A percentile compares a stretch with the other conserved stretches of the same genome.
Conservation (phyloP, 2,113 vertebrate species). For the Porphyrio hochstetteri region DNA sequence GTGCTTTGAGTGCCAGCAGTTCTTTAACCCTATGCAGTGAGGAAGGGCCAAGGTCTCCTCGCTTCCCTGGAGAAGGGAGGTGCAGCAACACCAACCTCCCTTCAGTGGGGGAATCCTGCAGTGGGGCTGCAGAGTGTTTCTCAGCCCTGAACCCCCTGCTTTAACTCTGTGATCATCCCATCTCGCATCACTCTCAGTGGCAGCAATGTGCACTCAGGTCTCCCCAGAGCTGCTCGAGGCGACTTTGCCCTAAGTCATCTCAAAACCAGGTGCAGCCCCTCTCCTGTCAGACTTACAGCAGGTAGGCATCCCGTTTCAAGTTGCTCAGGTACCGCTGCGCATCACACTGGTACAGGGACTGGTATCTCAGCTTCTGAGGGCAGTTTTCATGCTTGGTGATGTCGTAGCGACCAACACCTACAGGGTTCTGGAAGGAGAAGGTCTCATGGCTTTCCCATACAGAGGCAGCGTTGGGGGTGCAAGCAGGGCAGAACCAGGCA, state of each 20-base stretch:
- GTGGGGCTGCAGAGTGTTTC: neutral
- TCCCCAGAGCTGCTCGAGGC: neutral
- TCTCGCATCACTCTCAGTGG: neutral
- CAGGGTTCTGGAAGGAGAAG: constrained; percentile 63
- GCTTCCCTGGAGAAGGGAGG: neutral
- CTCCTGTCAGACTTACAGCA: constrained; percentile 66
- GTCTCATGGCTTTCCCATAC: neutral
- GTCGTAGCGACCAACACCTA: constrained; percentile 76
- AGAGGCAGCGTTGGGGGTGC: neutral
- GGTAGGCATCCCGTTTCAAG: constrained; percentile 3
- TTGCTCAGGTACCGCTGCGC: constrained; percentile 62
- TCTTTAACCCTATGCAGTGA: accelerated
- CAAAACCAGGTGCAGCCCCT: neutral
- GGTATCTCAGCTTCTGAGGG: constrained; percentile 35
- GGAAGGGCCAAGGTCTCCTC: neutral
- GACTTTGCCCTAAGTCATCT: neutral
- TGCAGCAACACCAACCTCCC: neutral
- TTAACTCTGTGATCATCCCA: neutral
- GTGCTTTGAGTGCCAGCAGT: neutral
- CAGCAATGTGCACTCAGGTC: accelerated
- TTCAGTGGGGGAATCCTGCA: neutral
- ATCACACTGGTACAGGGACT: constrained; percentile 55
- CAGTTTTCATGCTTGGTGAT: constrained; percentile 39
- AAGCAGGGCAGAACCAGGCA: neutral
- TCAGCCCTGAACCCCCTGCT: neutral